Base-by-base conservation (phyloP, 2,888 invertebrate species). In the Acanthosepion lycidas region DNA sequence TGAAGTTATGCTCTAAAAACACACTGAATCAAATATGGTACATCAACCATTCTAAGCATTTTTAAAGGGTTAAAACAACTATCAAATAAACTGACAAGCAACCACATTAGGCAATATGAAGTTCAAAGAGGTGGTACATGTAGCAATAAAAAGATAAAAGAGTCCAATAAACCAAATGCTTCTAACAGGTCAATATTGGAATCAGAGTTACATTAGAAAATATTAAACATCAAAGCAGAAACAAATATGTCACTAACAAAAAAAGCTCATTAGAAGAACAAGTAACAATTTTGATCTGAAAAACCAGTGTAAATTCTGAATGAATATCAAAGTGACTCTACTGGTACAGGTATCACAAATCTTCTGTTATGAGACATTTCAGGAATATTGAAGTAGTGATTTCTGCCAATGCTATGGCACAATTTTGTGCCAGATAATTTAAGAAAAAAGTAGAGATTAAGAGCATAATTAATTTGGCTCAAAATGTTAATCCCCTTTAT, bases 101-200 rank as follows among this genome's bases (percentile, higher is more conserved):
- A 78, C 23, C 12, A 59, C 78, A 78, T n/a, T 12, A 3, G n/a
- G 8, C 8, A n/a, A n/a, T n/a, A 78, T n/a, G 15, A 78, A 78
- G 78, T 78, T 78, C 78, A 78, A 78, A 78, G n/a, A n/a, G n/a
- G 5, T 28, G 18, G 94, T 53, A 26, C 26, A 28, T n/a, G n/a
- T n/a, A 78, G 12, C n/a, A 78, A 78, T 78, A 78, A 78, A 78
- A 78, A 78, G 78, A 78, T 78, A n/a, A 78, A 78, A 78, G n/a
- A 78, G 9, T n/a, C 78, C 9, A n/a, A 78, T 78, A n/a, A 78
- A 78, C 28, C 78, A 64, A 64, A 64, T 28, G 64, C 64, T 28
- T 64, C 28, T n/a, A 78, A 78, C 78, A 78, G 78, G 78, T 78
- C 78, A n/a, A 78, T 78, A 78, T 78, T 78, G n/a, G 78, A 78